Evolutionary conservation across 2,113 vertebrate species (phyloP).

Genomic region (Motacilla tschutschensis): DNA sequence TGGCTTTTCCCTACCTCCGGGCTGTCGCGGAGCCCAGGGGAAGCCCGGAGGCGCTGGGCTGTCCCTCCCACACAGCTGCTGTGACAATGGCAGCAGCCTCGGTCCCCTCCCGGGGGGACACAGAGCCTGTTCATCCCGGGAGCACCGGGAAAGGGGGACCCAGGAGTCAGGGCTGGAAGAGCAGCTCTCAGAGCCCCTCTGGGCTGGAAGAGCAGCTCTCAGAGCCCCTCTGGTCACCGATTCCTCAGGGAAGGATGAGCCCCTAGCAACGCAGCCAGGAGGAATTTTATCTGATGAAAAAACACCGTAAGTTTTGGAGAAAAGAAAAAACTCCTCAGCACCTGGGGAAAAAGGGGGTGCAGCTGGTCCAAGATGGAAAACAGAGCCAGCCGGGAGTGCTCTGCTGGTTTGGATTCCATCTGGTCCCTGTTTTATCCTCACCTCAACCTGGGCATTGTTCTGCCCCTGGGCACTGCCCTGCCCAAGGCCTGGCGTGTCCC

Average conservation of each 20-base stretch:
- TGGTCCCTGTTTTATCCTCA: not conserved
- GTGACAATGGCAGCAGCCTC: too few species aligned
- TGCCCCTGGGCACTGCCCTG: not conserved
- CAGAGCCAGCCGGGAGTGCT: not conserved
- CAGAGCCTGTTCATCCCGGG: too few species aligned
- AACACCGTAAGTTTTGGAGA: not conserved
- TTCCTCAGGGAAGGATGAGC: not conserved
- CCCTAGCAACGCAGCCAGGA: not conserved
- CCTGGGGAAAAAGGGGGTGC: not conserved
- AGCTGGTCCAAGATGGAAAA: not conserved
- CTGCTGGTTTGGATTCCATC: not conserved
- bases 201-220: too few species aligned
- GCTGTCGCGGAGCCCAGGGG: not conserved
- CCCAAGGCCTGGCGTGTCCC: not conserved
- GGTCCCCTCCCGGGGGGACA: too few species aligned
- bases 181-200: not conserved
- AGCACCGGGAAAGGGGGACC: too few species aligned
- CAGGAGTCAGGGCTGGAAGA: too few species aligned
- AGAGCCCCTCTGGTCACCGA: not conserved
- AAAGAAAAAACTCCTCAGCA: not conserved
- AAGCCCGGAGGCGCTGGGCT: not conserved
- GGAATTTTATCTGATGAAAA: not conserved
- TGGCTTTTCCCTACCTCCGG: not conserved
- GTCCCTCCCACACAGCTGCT: not conserved
- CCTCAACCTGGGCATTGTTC: not conserved